Percentiles rank a stretch among this genome's conserved stretches.
phyloP scores from a whole-genome alignment of 2,888 invertebrate genomes.

The Callinectes sapidus region DNA sequence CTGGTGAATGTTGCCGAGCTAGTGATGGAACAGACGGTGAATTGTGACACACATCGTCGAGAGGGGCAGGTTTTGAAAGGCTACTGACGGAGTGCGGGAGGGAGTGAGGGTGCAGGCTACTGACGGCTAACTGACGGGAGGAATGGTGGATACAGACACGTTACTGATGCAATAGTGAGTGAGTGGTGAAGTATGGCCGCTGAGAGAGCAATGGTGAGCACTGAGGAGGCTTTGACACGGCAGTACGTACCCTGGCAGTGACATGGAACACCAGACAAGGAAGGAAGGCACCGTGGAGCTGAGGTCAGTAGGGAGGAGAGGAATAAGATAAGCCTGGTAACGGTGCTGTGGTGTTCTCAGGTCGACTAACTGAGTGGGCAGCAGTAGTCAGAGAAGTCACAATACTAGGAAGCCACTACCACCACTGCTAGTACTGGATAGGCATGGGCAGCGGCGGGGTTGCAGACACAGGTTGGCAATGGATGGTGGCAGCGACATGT shows the following conservation, averaged over 20 bases:
- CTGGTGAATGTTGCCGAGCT: too few species aligned
- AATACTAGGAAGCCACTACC: neutral
- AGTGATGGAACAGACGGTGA: neutral
- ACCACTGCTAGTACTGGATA: neutral
- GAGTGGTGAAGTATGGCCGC: neutral
- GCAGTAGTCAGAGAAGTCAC: neutral
- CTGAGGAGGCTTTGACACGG: neutral
- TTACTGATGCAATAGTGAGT: neutral
- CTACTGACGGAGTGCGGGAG: neutral
- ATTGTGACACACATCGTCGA: neutral
- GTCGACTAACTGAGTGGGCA: neutral
- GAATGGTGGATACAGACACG: neutral
- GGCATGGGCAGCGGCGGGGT: slow-evolving; percentile 7
- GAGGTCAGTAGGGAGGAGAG: neutral
- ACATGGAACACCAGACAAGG: neutral
- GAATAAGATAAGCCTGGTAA: neutral
- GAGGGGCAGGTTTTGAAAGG: neutral
- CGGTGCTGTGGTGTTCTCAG: neutral
- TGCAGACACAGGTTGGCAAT: slow-evolving; percentile 11
- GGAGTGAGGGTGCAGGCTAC: neutral
- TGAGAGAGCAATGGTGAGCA: neutral
- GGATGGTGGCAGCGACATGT: slow-evolving; percentile 25
- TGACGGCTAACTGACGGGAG: neutral
- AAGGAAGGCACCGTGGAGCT: neutral
- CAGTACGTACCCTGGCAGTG: neutral